Evolutionary conservation across 2,888 invertebrate genomes (phyloP).

Genomic region (Rhogogaster chlorosoma): DNA sequence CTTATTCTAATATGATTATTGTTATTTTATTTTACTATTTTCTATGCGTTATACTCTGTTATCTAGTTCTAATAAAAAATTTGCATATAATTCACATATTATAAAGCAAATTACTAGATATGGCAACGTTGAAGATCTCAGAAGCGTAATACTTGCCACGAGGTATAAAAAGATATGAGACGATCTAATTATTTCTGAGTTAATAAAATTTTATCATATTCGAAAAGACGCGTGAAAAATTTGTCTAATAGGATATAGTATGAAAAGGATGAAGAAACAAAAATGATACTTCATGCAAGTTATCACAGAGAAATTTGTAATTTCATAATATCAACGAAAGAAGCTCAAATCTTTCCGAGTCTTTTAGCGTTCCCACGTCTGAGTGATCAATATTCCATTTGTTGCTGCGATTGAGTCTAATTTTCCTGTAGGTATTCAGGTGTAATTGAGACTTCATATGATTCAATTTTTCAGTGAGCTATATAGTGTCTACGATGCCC

Average conservation of each 20-base stretch:
- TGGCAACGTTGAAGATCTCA: background rate
- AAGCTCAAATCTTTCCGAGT: background rate
- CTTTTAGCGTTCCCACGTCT: background rate
- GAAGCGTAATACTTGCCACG: background rate
- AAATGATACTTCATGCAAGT: background rate
- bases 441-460: background rate
- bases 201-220: background rate
- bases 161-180: background rate
- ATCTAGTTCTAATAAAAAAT: slow-evolving; percentile 51
- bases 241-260: background rate
- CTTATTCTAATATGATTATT: slow-evolving; percentile 20
- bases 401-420: background rate
- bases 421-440: background rate
- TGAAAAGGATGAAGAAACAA: too few relatives aligned
- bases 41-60: slow-evolving; percentile 48
- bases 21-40: slow-evolving; percentile 45
- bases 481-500: too few relatives aligned
- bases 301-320: background rate
- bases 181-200: background rate
- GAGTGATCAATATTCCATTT: background rate
- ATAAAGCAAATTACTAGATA: background rate
- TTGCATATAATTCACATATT: slow-evolving; percentile 29
- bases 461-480: background rate
- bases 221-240: background rate
- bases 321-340: background rate